Conservation (phyloP, 2,797 vertebrate species). For the Xiphophorus birchmanni region DNA sequence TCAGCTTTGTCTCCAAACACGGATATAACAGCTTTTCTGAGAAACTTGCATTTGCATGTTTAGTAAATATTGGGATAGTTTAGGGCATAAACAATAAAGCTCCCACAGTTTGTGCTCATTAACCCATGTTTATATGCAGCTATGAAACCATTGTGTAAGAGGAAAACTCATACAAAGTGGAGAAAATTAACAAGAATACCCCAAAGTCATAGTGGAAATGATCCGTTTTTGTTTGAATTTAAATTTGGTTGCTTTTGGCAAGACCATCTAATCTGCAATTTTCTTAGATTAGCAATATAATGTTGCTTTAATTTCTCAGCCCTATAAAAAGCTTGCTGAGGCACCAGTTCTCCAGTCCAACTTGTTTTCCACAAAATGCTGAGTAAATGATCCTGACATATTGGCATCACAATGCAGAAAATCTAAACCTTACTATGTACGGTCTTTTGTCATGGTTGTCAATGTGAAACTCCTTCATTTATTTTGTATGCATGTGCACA, state of each 20-base stretch:
- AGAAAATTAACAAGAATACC: constrained; percentile 57
- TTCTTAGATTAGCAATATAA: constrained; percentile 18
- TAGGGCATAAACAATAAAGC: constrained; percentile 5
- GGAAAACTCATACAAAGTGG: constrained; percentile 43
- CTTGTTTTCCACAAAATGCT: not conserved
- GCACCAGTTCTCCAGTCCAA: not conserved
- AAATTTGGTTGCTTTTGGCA: constrained; percentile 27
- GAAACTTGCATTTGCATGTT: constrained; percentile 8
- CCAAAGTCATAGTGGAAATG: constrained; percentile 35
- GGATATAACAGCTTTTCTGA: not conserved
- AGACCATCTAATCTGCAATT: constrained; percentile 28
- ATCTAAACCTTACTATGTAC: not conserved
- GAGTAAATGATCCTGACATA: not conserved
- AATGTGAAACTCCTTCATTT: not conserved
- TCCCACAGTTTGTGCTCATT: constrained; percentile 9
- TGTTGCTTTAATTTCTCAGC: constrained; percentile 10
- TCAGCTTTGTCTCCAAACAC: constrained; percentile 16
- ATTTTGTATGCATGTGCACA: not conserved
- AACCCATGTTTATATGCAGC: constrained; percentile 18
- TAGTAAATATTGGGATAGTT: constrained; percentile 33
- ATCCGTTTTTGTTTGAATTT: constrained; percentile 24
- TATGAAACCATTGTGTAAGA: constrained; percentile 28
- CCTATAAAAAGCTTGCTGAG: not conserved
- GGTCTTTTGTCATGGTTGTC: not conserved
- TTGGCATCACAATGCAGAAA: not conserved